A percentile compares a stretch with the other conserved stretches of the same genome.
Conservation (phyloP, 2,888 invertebrate species). For the Ectemnius continuus region DNA sequence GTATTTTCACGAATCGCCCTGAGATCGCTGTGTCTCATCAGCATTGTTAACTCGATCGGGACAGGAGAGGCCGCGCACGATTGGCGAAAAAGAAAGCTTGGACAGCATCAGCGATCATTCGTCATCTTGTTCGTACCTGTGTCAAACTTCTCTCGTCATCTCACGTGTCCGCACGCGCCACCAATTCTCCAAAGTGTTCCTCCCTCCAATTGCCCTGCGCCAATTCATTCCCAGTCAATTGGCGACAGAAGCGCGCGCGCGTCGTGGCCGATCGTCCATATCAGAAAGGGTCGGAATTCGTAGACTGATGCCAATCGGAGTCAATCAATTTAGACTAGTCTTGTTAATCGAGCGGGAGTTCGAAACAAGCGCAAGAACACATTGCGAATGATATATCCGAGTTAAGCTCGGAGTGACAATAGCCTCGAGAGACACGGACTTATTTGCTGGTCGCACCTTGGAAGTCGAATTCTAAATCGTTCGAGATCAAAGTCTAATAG, state of each 20-base stretch:
- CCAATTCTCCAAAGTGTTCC: conserved; percentile 1
- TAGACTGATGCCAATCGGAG: conserved; percentile 22
- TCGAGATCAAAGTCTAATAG: no score
- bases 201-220: neutral
- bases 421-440: neutral
- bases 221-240: conserved; percentile 16
- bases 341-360: neutral
- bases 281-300: neutral
- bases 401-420: neutral
- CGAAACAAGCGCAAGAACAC: no score
- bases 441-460: no score
- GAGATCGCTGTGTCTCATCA: conserved; percentile 3
- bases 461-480: no score
- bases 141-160: neutral
- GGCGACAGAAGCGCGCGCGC: neutral
- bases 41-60: neutral
- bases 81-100: no score
- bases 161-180: neutral
- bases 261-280: neutral
- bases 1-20: conserved; percentile 33
- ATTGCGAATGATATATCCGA: neutral
- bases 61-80: neutral
- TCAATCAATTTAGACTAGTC: conserved; percentile 12
- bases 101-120: no score
- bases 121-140: no score